Base-by-base conservation (phyloP, 2,797 vertebrate genomes). In the Cirrhinus molitorella region DNA sequence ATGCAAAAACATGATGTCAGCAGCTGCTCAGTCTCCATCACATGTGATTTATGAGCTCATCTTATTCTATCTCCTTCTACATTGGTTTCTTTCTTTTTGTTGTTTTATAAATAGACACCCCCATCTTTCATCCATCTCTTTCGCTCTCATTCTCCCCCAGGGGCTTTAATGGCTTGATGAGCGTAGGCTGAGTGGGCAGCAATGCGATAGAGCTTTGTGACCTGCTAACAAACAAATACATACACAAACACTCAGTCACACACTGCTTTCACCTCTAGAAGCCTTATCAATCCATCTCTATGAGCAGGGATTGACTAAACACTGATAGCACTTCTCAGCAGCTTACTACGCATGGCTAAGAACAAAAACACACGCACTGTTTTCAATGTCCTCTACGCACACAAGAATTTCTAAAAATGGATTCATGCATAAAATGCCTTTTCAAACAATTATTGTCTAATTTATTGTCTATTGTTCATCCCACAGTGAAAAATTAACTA, bases 151-250 rank as follows among this genome's bases (percentile, higher is more conserved):
- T 73, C 49, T 92, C 91, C 92, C 92, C 86, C 89, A 92, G 87
- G 89, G 89, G 92, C 88, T 86, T 92, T 95, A 96, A 97, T 95
- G 89, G 94, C 93, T 95, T 96, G 95, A 96, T 95, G 94, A 94
- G 95, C 88, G 88, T 3, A 90, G 80, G 65, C 82, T 92, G 92
- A 89, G 84, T 86, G 88, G 93, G 92, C 87, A 85, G 91, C 88
- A 83, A 81, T 87, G 84, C 81, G 87, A 89, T 93, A 84, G 80
- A 83, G 87, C 85, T 87, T 90, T 65, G 80, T 85, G 90, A 92
- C 91, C 89, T 93, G 87, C 89, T 63, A 83, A 76, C 66, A 87
- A 45, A 82, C 49, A 81, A 71, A 87, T 76, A 65, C 59, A 83
- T 59, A 55, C 17, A 78, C 49, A 79, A 51, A 76, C 45, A 63